A percentile compares a stretch with the other conserved stretches of the same genome.
These are phyloP conservation scores for Microchirus variegatus DNA, from an alignment of 2,797 vertebrate species.

Conservation along the genomic window DNA sequence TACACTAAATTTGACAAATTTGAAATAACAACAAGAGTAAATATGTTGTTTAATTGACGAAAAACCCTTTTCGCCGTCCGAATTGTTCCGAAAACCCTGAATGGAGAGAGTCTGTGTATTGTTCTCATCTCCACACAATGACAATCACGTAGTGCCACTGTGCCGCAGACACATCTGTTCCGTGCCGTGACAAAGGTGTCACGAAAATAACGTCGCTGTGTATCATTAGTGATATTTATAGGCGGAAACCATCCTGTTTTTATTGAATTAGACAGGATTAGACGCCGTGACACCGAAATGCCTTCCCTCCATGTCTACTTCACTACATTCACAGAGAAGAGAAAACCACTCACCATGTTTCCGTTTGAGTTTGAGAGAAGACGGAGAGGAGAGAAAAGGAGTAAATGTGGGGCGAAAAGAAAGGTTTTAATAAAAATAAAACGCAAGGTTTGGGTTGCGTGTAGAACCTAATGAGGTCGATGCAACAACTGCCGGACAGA, in stretches of 20 bases:
- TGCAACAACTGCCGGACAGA: conserved; percentile 74
- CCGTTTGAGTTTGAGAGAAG: conserved; percentile 31
- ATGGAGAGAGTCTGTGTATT: conserved; percentile 32
- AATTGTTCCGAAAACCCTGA: not conserved
- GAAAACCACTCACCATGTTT: conserved; percentile 65
- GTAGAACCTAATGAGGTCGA: conserved; percentile 74
- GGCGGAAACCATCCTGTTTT: no score
- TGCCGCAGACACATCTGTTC: conserved; percentile 1
- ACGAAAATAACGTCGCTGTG: no score
- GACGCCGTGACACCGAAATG: not conserved
- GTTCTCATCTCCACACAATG: conserved; percentile 53
- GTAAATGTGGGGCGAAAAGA: conserved; percentile 10
- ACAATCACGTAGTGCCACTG: conserved; percentile 23
- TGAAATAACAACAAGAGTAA: no score
- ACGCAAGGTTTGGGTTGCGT: conserved; percentile 65
- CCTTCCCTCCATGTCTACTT: no score
- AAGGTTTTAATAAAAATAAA: conserved; percentile 34
- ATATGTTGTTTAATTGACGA: not conserved
- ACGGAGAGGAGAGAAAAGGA: conserved; percentile 41
- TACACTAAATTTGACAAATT: no score
- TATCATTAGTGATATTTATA: no score
- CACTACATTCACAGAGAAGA: not conserved
- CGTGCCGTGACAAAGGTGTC: no score
- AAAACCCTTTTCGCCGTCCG: rapidly evolving
- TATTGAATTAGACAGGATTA: not conserved